Percentiles rank a stretch among this genome's conserved stretches.
Evolutionary conservation across 2,888 invertebrate genomes (phyloP).

Genomic region (Odiellus spinosus): DNA sequence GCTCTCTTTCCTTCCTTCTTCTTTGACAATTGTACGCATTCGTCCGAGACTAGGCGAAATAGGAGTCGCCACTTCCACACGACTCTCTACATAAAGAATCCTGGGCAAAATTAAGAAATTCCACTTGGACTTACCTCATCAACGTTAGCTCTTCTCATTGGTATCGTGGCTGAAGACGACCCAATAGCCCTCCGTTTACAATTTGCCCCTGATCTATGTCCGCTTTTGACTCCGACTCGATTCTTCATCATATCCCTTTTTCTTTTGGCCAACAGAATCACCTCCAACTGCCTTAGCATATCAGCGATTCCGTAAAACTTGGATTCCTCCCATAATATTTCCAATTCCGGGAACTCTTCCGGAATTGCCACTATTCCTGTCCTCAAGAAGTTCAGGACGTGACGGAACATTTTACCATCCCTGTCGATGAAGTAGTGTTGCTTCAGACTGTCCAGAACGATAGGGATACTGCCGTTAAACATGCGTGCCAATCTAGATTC

Average conservation of each 20-base stretch:
- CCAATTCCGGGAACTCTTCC: conserved; percentile 66
- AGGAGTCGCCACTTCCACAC: conserved; percentile 2
- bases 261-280: conserved; percentile 3
- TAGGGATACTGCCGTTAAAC: conserved; percentile 88
- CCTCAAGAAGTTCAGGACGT: conserved; percentile 90
- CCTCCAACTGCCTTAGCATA: conserved; percentile 27
- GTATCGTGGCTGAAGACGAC: conserved; percentile 9
- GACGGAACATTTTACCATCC: conserved; percentile 93
- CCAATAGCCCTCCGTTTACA: background rate
- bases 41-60: background rate
- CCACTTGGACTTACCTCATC: too few species aligned
- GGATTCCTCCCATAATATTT: conserved; percentile 76
- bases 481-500: conserved; percentile 80
- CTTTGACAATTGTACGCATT: conserved; percentile 4
- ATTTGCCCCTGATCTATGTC: too few species aligned
- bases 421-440: conserved; percentile 98
- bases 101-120: too few species aligned
- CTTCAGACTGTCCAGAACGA: conserved; percentile 85
- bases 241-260: conserved; percentile 14
- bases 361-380: conserved; percentile 75
- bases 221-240: too few species aligned
- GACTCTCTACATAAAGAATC: too few species aligned
- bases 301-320: conserved; percentile 67
- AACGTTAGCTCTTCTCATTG: too few species aligned
- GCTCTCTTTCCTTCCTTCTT: too few species aligned